Percentiles rank a stretch among this genome's conserved stretches.
These are phyloP conservation scores for Acleris emargana DNA, from an alignment of 2,888 invertebrate species.

Conservation along the genomic window DNA sequence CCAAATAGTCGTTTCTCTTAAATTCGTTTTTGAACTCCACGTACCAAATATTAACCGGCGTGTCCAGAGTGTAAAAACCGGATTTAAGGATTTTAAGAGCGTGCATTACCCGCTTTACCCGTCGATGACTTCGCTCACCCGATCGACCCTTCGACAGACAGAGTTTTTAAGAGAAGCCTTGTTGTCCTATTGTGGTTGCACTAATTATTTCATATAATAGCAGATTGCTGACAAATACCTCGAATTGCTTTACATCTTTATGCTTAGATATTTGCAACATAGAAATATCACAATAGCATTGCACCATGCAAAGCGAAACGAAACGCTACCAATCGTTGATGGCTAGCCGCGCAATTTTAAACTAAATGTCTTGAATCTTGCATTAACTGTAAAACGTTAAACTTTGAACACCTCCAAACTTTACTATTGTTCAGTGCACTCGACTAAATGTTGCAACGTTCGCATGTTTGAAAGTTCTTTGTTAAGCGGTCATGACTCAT, in stretches of 20 bases:
- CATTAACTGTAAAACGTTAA: slow-evolving; percentile 27
- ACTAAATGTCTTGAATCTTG: slow-evolving; percentile 10
- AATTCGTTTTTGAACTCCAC: no score
- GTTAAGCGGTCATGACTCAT: slow-evolving; percentile 54
- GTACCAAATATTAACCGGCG: no score
- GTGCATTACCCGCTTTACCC: no score
- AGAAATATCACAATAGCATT: background rate
- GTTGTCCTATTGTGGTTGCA: no score
- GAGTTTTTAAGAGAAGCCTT: no score
- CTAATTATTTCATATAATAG: no score
- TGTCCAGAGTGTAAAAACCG: no score
- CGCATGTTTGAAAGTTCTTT: slow-evolving; percentile 48
- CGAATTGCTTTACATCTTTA: background rate
- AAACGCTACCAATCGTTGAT: slow-evolving; percentile 7
- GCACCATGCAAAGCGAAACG: slow-evolving; percentile 6
- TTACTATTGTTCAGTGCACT: slow-evolving; percentile 30
- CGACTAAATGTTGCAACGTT: slow-evolving; percentile 34
- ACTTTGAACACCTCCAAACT: slow-evolving; percentile 23
- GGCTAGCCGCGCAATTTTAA: background rate
- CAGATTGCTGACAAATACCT: no score
- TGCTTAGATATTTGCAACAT: background rate
- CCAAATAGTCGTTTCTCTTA: no score
- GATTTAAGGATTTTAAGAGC: no score
- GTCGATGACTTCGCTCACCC: no score
- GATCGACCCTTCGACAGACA: no score